Evolutionary conservation across 2,113 vertebrate genomes (phyloP).

Genomic region (Oncorhynchus clarkii): DNA sequence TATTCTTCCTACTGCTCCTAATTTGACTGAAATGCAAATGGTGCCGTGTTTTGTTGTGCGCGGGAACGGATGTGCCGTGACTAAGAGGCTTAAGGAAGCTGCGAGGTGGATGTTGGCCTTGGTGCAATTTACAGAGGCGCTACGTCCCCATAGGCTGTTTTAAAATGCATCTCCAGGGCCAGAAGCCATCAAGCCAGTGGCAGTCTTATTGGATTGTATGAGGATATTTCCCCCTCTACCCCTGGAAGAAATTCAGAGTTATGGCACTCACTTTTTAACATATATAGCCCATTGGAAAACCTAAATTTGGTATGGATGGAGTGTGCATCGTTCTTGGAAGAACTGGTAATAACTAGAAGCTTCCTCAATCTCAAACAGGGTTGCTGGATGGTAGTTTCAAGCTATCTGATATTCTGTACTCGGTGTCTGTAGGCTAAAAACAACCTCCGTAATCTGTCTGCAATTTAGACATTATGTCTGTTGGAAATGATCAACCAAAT

Average conservation of each 20-base stretch:
- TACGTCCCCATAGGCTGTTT: neutral
- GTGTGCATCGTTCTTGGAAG: neutral
- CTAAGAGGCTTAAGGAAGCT: neutral
- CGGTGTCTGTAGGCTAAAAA: too few species aligned
- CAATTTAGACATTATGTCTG: neutral
- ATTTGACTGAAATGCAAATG: conserved; percentile 50
- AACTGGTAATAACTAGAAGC: neutral
- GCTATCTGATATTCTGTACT: neutral
- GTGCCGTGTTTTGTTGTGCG: conserved; percentile 16
- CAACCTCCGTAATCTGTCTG: neutral
- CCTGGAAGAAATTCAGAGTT: neutral
- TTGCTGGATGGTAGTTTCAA: neutral
- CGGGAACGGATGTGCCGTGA: neutral
- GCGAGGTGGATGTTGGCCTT: neutral
- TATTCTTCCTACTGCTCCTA: conserved; percentile 45
- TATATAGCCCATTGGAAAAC: neutral
- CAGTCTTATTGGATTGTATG: neutral
- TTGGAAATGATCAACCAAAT: neutral
- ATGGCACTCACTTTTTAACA: too few species aligned
- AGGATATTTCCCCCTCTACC: neutral
- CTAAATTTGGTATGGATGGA: neutral
- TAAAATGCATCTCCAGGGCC: neutral
- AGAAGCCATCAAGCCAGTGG: neutral
- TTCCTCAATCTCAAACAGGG: neutral
- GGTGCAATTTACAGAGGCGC: neutral